Conservation (phyloP, 2,797 vertebrate species). For the Ctenopoma kingsleyae region DNA sequence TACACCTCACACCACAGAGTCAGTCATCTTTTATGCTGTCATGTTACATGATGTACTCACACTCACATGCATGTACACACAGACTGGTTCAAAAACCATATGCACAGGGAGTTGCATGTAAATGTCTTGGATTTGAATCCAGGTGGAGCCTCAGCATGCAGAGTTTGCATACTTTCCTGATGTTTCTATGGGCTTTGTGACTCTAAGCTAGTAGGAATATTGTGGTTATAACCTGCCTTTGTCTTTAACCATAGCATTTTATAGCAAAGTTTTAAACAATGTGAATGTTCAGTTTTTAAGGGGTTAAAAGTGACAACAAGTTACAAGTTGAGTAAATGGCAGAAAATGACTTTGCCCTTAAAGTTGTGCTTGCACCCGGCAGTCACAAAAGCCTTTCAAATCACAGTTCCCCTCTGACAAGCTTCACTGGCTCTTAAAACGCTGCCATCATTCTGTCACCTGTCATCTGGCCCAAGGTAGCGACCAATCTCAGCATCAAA, state of each 20-base stretch:
- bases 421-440: slow-evolving; percentile 49
- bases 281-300: background rate
- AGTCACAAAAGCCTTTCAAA: slow-evolving; percentile 50
- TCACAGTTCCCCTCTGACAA: slow-evolving; percentile 43
- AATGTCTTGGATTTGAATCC: background rate
- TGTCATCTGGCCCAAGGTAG: slow-evolving; percentile 49
- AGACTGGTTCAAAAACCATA: background rate
- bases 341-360: background rate
- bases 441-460: slow-evolving; percentile 60
- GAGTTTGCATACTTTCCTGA: background rate
- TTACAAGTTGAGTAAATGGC: background rate
- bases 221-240: background rate
- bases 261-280: background rate
- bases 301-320: background rate
- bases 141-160: background rate
- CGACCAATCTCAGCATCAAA: slow-evolving; percentile 47
- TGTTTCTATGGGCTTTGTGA: background rate
- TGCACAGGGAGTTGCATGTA: background rate
- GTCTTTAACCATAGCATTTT: background rate
- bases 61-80: background rate
- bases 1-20: slow-evolving; percentile 28
- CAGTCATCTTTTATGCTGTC: slow-evolving; percentile 23
- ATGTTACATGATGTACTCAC: slow-evolving; percentile 3
- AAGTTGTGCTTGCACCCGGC: background rate
- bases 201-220: background rate